phyloP scores from a whole-genome alignment of 2,888 invertebrate genomes.

The Tenthredo amoena region DNA sequence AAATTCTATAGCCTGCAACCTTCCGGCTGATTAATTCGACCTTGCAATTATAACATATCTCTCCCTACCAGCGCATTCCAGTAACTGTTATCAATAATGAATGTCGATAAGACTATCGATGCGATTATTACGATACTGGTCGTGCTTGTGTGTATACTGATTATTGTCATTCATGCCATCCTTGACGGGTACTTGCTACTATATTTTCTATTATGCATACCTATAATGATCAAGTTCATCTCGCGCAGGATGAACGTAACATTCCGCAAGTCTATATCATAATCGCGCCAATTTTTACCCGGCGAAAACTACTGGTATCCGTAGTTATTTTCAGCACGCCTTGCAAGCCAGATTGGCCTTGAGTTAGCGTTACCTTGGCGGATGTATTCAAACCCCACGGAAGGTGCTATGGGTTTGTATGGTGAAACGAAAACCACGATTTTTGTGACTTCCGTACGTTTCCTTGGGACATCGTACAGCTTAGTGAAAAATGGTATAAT shows the following conservation, averaged over 20 bases:
- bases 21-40: background rate
- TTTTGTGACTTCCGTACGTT: background rate
- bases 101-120: background rate
- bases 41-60: conserved; percentile 3
- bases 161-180: background rate
- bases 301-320: background rate
- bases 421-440: background rate
- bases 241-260: background rate
- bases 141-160: background rate
- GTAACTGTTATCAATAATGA: background rate
- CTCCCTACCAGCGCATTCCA: background rate
- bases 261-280: background rate
- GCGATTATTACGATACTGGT: background rate
- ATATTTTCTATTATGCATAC: background rate
- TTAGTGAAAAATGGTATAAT: background rate
- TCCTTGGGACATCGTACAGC: background rate
- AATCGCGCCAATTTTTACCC: background rate
- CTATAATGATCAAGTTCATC: background rate
- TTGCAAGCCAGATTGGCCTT: background rate
- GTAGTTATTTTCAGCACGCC: conserved; percentile 2
- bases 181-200: background rate
- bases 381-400: background rate
- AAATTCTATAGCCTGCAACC: background rate
- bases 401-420: background rate
- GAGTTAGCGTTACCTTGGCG: background rate